A percentile compares a stretch with the other conserved stretches of the same genome.
Conservation (phyloP, 2,888 invertebrate genomes). For the Stomorhina lunata region DNA sequence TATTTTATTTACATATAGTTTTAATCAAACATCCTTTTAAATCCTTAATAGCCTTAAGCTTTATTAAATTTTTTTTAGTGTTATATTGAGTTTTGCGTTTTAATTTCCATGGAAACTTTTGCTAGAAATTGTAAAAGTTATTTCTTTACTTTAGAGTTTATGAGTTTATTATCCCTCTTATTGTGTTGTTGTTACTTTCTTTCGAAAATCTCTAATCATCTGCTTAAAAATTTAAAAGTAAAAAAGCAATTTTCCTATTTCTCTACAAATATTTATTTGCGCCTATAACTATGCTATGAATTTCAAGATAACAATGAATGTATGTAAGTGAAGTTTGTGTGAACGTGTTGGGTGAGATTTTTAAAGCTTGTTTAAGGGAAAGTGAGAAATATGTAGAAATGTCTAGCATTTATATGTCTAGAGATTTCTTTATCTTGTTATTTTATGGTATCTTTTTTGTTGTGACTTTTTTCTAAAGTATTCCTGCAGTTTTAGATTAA, state of each 20-base stretch:
- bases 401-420: neutral
- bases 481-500: too few relatives aligned
- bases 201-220: neutral
- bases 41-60: neutral
- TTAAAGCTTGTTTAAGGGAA: neutral
- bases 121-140: slow-evolving; percentile 1
- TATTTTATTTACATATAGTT: too few relatives aligned
- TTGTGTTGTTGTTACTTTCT: neutral
- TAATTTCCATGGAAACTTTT: neutral
- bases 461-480: too few relatives aligned
- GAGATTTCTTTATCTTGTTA: neutral
- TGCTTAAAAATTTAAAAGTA: neutral
- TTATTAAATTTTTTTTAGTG: neutral
- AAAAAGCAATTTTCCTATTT: slow-evolving; percentile 5
- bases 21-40: too few relatives aligned
- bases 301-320: neutral
- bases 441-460: neutral
- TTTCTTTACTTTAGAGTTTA: neutral
- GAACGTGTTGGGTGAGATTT: neutral
- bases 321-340: neutral
- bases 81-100: neutral
- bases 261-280: neutral
- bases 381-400: neutral
- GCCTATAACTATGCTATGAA: slow-evolving; percentile 15
- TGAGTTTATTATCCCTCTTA: slow-evolving; percentile 18